Evolutionary conservation across 2,888 invertebrate genomes (phyloP).

Genomic region (Formica aserva): DNA sequence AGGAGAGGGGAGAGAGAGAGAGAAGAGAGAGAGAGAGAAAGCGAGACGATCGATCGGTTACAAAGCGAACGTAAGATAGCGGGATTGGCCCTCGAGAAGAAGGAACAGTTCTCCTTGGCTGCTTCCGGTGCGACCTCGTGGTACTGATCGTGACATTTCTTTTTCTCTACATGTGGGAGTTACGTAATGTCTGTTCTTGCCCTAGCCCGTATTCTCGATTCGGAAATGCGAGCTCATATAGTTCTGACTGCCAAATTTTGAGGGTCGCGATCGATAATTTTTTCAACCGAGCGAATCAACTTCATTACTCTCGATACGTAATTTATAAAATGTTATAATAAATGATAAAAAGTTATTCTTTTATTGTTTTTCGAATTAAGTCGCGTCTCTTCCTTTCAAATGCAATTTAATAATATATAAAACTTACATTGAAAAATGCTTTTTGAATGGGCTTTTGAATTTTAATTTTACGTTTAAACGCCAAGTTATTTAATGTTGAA

Average conservation of each 20-base stretch:
- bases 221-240: not conserved
- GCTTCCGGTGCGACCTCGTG: constrained; percentile 47
- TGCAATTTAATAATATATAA: not conserved
- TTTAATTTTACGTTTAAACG: not conserved
- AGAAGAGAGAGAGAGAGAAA: constrained; percentile 27
- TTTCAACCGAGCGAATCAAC: not conserved
- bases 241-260: not conserved
- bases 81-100: constrained; percentile 63
- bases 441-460: not conserved
- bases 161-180: constrained; percentile 15
- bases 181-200: constrained; percentile 27
- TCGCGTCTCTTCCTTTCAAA: not conserved
- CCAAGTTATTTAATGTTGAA: not conserved
- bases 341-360: not conserved
- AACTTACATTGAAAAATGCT: not conserved
- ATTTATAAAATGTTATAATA: not conserved
- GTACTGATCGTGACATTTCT: constrained; percentile 39
- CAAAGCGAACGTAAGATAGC: constrained; percentile 71
- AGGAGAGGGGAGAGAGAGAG: constrained; percentile 40
- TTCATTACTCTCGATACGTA: not conserved
- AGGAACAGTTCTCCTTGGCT: constrained; percentile 47
- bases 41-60: constrained; percentile 74
- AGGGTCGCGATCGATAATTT: not conserved
- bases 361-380: not conserved
- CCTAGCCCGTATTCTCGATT: constrained; percentile 9